phyloP scores from a whole-genome alignment of 2,113 vertebrate genomes.

The Myiopsitta monachus region DNA sequence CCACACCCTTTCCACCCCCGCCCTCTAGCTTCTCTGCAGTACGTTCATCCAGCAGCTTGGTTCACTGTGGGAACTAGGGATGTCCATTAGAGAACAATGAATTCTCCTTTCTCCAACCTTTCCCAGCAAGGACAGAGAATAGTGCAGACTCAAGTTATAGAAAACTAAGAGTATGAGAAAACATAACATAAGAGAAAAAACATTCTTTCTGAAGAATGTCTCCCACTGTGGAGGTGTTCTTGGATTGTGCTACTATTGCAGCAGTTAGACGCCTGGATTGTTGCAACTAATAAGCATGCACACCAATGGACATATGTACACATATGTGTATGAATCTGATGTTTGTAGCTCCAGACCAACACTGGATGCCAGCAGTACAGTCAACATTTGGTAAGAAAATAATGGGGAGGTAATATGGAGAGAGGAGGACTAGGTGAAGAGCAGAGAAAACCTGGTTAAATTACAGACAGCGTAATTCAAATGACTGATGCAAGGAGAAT shows the following conservation, averaged over 20 bases:
- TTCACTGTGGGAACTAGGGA: not conserved
- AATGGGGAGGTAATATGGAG: not conserved
- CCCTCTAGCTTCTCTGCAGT: not conserved
- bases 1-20: not conserved
- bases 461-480: not conserved
- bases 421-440: not conserved
- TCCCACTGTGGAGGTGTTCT: not conserved
- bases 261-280: not conserved
- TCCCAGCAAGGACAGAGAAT: not conserved
- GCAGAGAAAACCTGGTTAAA: not conserved
- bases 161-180: not conserved
- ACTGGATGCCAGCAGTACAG: not conserved
- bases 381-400: not conserved
- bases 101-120: not conserved
- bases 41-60: not conserved
- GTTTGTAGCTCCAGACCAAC: not conserved
- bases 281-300: not conserved
- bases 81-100: not conserved
- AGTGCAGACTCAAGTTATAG: not conserved
- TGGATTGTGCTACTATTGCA: fast-evolving
- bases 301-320: not conserved
- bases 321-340: not conserved
- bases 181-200: not conserved
- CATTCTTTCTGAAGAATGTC: not conserved
- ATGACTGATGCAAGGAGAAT: not conserved